Evolutionary conservation across 1,140 invertebrate species (phyloP), one percentile per base, ranked within the genome.

Genomic region (Leucophenga varia): DNA sequence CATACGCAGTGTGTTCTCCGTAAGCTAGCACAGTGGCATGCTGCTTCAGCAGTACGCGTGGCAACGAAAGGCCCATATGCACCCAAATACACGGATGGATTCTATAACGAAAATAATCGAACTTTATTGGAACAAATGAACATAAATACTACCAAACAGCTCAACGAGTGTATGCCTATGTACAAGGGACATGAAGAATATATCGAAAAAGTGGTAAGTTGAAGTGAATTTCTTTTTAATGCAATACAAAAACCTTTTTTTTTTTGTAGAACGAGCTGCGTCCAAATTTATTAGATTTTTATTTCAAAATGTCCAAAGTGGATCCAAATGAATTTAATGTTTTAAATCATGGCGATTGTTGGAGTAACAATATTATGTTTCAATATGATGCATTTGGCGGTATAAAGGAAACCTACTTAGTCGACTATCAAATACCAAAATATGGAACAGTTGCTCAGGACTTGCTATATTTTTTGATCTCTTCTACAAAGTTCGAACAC

Each of bases 321-420:
- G 35, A 49, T 31, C 44, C 67, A 2, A 74, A 79, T 14, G 76
- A 78, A 35, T 81, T 82, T 47, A 76, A 78, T 42, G 81, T 83
- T 5, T 63, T 85, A 14, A 80, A 78, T 57, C 84, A 84, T 37
- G 84, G 83, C 14, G 84, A 85, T 57, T 75, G 74, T 10, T 55
- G 53, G 53, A 17, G 14, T 1, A 51, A 69, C 47, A 76, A 76
- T 43, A 55, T 74, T 14, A 38, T 76, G 17, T 74, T 76, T 43
- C 55, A 60, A 31, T 67, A 73, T 47, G 49, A 49, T 30, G 46
- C 52, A 12, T 12, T 41, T 1, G 49, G 38, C 2, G 40, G 57
- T 14, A 52, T 54, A 8, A 34, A 42, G 3, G 53, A 54, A 18
- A 45, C 58, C 1, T 59, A 57, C 44, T 68, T 75, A 32, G 42